These are phyloP conservation scores for Urophycis tenuis DNA, from an alignment of 2,797 vertebrate species.

Conservation along the genomic window DNA sequence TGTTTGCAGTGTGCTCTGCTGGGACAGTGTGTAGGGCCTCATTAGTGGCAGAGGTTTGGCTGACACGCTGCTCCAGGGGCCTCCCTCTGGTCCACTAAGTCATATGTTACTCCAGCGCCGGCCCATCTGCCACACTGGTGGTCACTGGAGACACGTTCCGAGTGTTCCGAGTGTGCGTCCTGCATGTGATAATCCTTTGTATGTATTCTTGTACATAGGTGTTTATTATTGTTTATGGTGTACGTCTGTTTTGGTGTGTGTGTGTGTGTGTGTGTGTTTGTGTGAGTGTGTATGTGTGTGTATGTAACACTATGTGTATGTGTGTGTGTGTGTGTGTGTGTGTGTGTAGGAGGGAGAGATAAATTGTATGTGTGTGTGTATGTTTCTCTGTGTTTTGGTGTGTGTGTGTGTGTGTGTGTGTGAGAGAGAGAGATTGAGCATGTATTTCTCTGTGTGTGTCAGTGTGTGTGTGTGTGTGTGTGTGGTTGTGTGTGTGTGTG, in stretches of 20 bases:
- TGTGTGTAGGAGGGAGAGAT: not conserved
- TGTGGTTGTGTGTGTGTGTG: slow-evolving; percentile 8
- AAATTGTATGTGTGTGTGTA: slow-evolving; percentile 1
- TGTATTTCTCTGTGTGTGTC: not conserved
- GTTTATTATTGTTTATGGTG: too few species aligned
- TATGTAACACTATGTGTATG: not conserved
- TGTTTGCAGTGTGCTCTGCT: slow-evolving; percentile 55
- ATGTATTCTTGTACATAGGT: not conserved
- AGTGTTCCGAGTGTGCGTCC: not conserved
- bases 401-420: slow-evolving; percentile 3
- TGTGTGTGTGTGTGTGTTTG: slow-evolving; percentile 12
- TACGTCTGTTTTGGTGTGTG: not conserved
- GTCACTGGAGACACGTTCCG: slow-evolving; percentile 31
- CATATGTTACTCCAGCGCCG: slow-evolving; percentile 60
- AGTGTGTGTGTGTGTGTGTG: slow-evolving; percentile 8
- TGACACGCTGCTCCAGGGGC: slow-evolving; percentile 46
- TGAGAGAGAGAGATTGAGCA: not conserved
- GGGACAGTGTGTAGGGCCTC: slow-evolving; percentile 56
- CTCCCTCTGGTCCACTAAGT: slow-evolving; percentile 57
- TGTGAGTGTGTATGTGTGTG: slow-evolving; percentile 12
- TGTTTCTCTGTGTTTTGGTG: not conserved
- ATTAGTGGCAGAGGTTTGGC: slow-evolving; percentile 64
- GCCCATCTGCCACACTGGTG: slow-evolving; percentile 60
- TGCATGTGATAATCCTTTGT: not conserved
- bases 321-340: slow-evolving; percentile 1